Percentiles rank a stretch among this genome's conserved stretches.
Evolutionary conservation across 1,140 invertebrate genomes (phyloP).

Genomic region (Idris sp.): DNA sequence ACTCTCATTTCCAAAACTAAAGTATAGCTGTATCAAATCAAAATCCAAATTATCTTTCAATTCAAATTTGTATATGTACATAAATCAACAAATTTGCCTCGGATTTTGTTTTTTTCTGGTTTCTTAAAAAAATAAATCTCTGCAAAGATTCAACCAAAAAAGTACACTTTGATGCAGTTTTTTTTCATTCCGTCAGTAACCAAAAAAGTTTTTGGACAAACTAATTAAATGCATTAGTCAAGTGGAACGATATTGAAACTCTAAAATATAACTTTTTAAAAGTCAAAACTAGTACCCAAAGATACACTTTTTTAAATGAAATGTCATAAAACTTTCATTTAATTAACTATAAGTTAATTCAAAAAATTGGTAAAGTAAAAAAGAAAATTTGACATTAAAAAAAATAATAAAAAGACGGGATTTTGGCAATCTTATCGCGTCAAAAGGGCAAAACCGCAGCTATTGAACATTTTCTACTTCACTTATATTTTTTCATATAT

Average conservation of each 20-base stretch:
- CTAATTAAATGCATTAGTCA: constrained; percentile 10
- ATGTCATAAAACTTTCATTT: too few species aligned
- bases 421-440: constrained; percentile 6
- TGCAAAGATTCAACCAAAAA: constrained; percentile 27
- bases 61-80: constrained; percentile 4
- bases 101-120: too few species aligned
- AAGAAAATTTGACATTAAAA: not conserved
- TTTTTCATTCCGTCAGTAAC: too few species aligned
- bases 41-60: not conserved
- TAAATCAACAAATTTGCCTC: constrained; percentile 7
- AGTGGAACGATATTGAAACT: not conserved
- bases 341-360: too few species aligned
- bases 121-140: constrained; percentile 48
- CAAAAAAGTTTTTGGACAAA: not conserved
- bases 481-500: constrained; percentile 8
- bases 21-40: too few species aligned
- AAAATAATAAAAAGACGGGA: too few species aligned
- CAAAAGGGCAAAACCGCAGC: constrained; percentile 6
- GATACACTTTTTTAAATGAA: not conserved
- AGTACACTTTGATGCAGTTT: constrained; percentile 6
- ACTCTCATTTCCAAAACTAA: too few species aligned
- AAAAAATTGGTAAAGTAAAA: not conserved
- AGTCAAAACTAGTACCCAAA: constrained; percentile 10
- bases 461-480: constrained; percentile 1
- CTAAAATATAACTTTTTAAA: constrained; percentile 8